Evolutionary conservation across 2,113 vertebrate genomes (phyloP).

Genomic region (Castor canadensis): DNA sequence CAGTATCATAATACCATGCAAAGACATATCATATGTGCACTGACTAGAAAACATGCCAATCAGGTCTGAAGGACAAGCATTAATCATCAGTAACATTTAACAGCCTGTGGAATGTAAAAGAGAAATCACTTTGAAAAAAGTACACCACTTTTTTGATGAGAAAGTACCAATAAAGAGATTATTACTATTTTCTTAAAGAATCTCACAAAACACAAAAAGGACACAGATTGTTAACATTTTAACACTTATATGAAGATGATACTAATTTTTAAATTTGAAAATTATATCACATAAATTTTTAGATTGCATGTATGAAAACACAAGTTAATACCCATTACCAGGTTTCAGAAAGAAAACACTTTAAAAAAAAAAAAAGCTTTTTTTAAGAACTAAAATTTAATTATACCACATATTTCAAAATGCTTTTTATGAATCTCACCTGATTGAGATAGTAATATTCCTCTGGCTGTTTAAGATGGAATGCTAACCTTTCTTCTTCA

Average conservation of each 20-base stretch:
- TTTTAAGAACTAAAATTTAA: constrained; percentile 49
- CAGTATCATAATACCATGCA: constrained; percentile 69
- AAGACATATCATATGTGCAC: not conserved
- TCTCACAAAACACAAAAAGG: not conserved
- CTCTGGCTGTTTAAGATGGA: constrained; percentile 96
- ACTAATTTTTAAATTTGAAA: constrained; percentile 29
- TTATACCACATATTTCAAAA: constrained; percentile 32
- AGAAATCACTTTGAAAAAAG: not conserved
- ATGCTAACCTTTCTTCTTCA: constrained; percentile 94
- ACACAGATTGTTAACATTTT: constrained; percentile 4
- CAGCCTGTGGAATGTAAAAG: not conserved
- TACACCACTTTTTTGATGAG: not conserved
- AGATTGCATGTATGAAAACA: not conserved
- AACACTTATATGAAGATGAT: not conserved
- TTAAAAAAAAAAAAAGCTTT: not conserved
- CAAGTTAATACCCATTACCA: constrained; percentile 22
- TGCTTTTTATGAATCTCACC: constrained; percentile 83
- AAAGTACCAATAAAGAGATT: not conserved
- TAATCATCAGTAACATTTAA: constrained; percentile 67
- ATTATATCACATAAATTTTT: constrained; percentile 15
- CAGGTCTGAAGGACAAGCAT: constrained; percentile 54
- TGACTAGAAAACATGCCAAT: constrained; percentile 46
- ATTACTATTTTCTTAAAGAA: constrained; percentile 9
- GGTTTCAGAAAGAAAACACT: constrained; percentile 28
- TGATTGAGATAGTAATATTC: constrained; percentile 99